Percentiles rank a stretch among this genome's conserved stretches.
These are phyloP conservation scores for Stictocephala bisonia DNA, from an alignment of 2,888 invertebrate genomes.

Conservation along the genomic window DNA sequence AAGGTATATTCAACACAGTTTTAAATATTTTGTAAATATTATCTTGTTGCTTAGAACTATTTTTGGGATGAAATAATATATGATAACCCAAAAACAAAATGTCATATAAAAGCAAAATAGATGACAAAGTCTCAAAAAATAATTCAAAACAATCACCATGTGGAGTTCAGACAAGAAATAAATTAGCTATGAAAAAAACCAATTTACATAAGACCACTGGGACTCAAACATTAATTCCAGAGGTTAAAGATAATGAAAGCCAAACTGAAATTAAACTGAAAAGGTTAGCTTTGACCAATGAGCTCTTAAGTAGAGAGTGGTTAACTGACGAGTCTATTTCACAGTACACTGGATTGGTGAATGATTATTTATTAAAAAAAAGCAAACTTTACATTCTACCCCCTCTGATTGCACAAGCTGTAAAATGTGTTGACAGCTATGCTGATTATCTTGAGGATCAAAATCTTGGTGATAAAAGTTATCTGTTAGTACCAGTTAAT, in stretches of 20 bases:
- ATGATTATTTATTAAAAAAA: neutral
- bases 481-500: neutral
- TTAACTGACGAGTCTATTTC: neutral
- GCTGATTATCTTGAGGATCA: neutral
- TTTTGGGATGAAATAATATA: too few species aligned
- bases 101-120: constrained; percentile 10
- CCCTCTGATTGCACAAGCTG: constrained; percentile 2
- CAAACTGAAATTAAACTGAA: neutral
- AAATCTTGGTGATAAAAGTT: neutral
- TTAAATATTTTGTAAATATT: too few species aligned
- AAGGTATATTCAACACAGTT: too few species aligned
- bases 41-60: too few species aligned
- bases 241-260: neutral
- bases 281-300: neutral
- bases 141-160: neutral
- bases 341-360: neutral
- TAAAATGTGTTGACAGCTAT: neutral
- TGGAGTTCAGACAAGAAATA: neutral
- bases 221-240: neutral
- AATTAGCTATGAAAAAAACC: constrained; percentile 1
- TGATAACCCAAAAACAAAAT: too few species aligned
- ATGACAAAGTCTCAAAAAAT: neutral
- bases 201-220: neutral
- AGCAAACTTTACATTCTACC: neutral
- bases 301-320: neutral